phyloP scores from a whole-genome alignment of 2,797 vertebrate species.

The Potorous gilbertii region DNA sequence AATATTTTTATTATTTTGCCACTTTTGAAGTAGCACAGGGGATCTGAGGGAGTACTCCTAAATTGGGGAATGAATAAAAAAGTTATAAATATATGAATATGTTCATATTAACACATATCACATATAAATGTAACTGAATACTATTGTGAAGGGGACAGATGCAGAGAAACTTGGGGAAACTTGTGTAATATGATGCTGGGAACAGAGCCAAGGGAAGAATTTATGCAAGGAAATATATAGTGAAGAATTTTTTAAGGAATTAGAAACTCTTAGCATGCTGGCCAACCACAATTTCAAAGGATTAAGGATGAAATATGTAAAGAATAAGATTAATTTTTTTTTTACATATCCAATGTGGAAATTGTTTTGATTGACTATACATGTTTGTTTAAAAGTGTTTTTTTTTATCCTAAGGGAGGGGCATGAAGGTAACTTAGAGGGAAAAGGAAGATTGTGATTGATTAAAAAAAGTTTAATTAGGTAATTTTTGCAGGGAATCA shows the following conservation, averaged over 20 bases:
- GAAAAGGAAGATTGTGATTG: too few relatives aligned
- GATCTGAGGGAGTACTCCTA: neutral
- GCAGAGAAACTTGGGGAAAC: neutral
- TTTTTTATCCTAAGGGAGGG: neutral
- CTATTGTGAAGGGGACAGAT: neutral
- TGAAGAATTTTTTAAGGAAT: neutral
- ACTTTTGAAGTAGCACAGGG: neutral
- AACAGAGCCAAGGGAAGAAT: neutral
- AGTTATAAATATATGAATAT: neutral
- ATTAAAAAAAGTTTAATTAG: too few relatives aligned
- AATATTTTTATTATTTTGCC: neutral
- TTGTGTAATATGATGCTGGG: neutral
- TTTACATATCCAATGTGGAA: too few relatives aligned
- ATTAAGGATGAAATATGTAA: neutral
- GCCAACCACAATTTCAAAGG: neutral
- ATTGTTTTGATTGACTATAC: too few relatives aligned
- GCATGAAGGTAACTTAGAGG: too few relatives aligned
- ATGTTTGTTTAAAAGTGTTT: neutral
- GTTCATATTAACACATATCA: neutral
- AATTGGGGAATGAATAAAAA: neutral
- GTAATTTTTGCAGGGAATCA: too few relatives aligned
- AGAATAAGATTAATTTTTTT: too few relatives aligned
- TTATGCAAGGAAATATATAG: neutral
- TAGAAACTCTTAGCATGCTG: neutral
- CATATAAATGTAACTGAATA: neutral